These are phyloP conservation scores for Isaurus tuberculatus DNA, from an alignment of 92 coral and sea anemone species.

Conservation along the genomic window DNA sequence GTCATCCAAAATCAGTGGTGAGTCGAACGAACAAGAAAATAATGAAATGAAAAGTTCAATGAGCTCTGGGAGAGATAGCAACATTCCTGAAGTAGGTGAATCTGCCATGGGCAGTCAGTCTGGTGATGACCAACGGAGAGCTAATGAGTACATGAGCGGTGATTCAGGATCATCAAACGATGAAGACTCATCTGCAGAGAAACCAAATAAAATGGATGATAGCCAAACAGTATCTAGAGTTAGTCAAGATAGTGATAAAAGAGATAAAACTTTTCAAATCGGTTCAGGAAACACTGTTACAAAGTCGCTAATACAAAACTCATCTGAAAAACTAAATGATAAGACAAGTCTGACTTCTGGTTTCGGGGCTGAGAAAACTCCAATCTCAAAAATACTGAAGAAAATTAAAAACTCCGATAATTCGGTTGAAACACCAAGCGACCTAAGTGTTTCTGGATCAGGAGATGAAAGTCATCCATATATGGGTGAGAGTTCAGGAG, in stretches of 20 bases:
- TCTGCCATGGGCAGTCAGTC: background rate
- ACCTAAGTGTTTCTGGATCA: conserved; percentile 11
- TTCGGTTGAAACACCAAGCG: background rate
- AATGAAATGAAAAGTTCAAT: conserved; percentile 21
- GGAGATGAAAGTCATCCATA: conserved; percentile 7
- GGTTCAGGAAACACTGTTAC: conserved; percentile 9
- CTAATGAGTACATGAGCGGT: background rate
- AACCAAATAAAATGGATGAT: conserved; percentile 1
- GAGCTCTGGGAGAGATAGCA: conserved; percentile 29
- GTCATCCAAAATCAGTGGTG: conserved; percentile 16
- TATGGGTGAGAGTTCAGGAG: conserved; percentile 27
- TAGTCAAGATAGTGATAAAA: background rate
- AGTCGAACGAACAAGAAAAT: conserved; percentile 26
- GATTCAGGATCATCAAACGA: background rate
- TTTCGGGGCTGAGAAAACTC: background rate
- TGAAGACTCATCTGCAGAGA: background rate
- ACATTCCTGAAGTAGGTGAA: conserved; percentile 20
- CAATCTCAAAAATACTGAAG: background rate
- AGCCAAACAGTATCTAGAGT: background rate
- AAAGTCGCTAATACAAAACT: background rate
- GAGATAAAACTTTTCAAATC: background rate
- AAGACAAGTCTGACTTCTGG: background rate
- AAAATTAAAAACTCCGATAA: background rate
- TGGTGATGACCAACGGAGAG: background rate
- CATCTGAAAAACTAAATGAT: background rate